Conservation (phyloP, 2,113 vertebrate species). For the Mustela lutreola region DNA sequence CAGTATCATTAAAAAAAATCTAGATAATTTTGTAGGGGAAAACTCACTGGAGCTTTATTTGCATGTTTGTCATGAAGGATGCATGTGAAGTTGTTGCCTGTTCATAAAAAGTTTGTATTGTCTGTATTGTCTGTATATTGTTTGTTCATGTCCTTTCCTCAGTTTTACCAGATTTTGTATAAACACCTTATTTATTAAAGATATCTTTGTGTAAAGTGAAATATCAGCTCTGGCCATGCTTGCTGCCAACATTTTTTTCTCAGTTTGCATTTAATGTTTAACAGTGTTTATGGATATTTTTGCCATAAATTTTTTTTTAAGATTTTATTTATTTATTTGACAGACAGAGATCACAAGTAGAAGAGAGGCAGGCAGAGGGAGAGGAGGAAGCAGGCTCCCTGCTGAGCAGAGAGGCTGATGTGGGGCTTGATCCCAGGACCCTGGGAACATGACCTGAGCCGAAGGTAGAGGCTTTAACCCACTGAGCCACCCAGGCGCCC, state of each 20-base stretch:
- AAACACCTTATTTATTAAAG: background rate
- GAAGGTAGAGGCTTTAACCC: too few species aligned
- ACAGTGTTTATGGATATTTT: background rate
- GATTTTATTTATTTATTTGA: too few species aligned
- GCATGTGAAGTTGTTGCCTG: background rate
- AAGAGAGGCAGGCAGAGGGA: too few species aligned
- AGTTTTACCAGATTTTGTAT: background rate
- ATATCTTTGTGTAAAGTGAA: background rate
- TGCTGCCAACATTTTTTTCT: constrained; percentile 26
- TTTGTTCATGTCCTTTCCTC: background rate
- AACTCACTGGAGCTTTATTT: background rate
- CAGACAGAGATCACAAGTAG: too few species aligned
- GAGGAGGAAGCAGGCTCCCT: too few species aligned
- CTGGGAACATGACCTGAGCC: too few species aligned
- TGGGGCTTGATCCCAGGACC: too few species aligned
- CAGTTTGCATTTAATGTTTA: background rate
- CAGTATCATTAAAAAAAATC: background rate
- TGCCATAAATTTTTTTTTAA: background rate
- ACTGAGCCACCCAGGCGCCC: too few species aligned
- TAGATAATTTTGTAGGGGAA: background rate
- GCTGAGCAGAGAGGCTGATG: too few species aligned
- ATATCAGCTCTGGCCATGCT: background rate
- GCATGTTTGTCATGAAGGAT: background rate
- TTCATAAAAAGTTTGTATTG: background rate
- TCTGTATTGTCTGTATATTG: background rate